Evolutionary conservation across 2,888 invertebrate species (phyloP).

Genomic region (Gonocerus acuteangulatus): DNA sequence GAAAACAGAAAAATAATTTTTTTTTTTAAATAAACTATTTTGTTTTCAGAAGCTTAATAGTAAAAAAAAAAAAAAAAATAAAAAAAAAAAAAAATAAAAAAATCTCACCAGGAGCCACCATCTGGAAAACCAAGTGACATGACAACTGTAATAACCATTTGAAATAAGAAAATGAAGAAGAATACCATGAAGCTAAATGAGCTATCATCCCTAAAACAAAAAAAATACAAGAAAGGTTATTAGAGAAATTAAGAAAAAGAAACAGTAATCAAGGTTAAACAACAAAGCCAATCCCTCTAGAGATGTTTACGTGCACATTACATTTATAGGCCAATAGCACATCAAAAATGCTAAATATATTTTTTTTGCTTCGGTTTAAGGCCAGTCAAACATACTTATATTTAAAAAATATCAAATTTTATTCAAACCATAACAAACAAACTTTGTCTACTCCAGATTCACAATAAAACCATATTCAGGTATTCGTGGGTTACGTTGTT

Average conservation of each 20-base stretch:
- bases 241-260: neutral
- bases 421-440: no score
- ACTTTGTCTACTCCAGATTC: no score
- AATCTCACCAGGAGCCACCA: constrained; percentile 78
- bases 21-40: no score
- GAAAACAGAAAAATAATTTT: no score
- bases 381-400: no score
- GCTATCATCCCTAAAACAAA: constrained; percentile 74
- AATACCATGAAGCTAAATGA: constrained; percentile 99
- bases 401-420: no score
- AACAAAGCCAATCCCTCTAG: neutral
- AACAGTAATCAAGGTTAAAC: neutral
- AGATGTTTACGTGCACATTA: neutral
- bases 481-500: no score
- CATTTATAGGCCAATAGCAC: no score
- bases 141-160: constrained; percentile 79
- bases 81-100: neutral
- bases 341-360: no score
- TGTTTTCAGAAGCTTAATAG: no score
- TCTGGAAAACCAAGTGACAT: constrained; percentile 80
- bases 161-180: constrained; percentile 97
- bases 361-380: no score
- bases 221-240: constrained; percentile 3
- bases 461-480: no score
- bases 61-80: constrained; percentile 39